phyloP scores from a whole-genome alignment of 2,797 vertebrate genomes.

The Diplodus puntazzo region DNA sequence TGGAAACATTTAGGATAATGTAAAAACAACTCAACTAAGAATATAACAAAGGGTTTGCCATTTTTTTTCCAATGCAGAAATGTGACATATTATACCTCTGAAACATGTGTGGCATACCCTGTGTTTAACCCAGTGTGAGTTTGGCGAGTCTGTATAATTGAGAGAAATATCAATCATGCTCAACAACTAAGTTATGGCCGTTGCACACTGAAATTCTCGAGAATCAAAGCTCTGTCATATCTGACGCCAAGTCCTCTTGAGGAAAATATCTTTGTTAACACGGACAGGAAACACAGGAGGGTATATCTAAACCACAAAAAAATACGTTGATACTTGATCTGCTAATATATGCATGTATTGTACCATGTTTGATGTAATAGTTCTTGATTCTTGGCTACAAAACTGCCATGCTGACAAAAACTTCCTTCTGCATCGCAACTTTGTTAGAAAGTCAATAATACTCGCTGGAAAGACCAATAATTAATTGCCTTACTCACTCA shows the following conservation, averaged over 20 bases:
- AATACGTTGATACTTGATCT: not conserved
- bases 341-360: not conserved
- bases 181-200: not conserved
- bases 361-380: not conserved
- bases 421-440: not conserved
- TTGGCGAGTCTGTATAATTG: not conserved
- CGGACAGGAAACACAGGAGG: not conserved
- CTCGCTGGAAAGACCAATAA: constrained; percentile 33
- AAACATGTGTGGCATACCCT: not conserved
- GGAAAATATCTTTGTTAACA: not conserved
- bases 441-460: constrained; percentile 22
- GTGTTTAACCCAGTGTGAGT: not conserved
- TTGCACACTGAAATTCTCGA: not conserved
- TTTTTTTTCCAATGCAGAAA: too few relatives aligned
- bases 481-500: constrained; percentile 36
- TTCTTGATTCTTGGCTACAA: not conserved
- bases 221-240: not conserved
- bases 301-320: not conserved
- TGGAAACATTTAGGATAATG: too few relatives aligned
- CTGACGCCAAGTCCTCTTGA: not conserved
- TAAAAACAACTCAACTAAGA: too few relatives aligned
- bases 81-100: too few relatives aligned
- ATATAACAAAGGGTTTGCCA: too few relatives aligned
- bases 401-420: not conserved
- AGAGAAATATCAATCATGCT: not conserved